Evolutionary conservation across 2,888 invertebrate species (phyloP).

Genomic region (Celastrina argiolus): DNA sequence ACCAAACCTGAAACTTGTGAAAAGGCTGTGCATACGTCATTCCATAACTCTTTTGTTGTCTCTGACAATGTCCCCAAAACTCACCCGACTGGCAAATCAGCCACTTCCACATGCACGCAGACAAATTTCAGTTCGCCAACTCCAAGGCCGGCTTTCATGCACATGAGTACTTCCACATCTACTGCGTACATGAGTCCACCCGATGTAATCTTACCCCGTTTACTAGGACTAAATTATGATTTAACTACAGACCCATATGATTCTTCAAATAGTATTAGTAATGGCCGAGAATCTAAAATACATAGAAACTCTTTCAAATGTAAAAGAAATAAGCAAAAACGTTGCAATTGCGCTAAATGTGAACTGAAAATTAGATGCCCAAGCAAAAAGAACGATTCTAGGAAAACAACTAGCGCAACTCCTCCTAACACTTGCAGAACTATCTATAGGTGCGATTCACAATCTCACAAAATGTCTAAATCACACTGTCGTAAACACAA

Average conservation of each 20-base stretch:
- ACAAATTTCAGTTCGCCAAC: conserved; percentile 54
- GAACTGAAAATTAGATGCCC: not conserved
- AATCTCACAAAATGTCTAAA: conserved; percentile 27
- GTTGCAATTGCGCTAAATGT: conserved; percentile 34
- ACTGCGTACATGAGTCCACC: conserved; percentile 75
- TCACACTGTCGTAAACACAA: conserved; percentile 35
- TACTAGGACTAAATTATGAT: conserved; percentile 43
- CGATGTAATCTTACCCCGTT: conserved; percentile 59
- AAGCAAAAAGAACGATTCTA: not conserved
- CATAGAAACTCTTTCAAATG: not conserved
- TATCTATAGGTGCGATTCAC: conserved; percentile 27
- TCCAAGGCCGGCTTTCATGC: conserved; percentile 53
- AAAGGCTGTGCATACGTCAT: conserved; percentile 44
- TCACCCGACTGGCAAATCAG: conserved; percentile 42
- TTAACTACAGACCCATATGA: conserved; percentile 41
- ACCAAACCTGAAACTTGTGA: conserved; percentile 35
- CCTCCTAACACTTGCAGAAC: conserved; percentile 52
- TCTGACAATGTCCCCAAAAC: conserved; percentile 37
- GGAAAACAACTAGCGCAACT: conserved; percentile 26
- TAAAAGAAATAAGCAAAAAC: conserved; percentile 22
- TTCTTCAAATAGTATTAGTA: conserved; percentile 34
- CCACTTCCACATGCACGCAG: conserved; percentile 62
- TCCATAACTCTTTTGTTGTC: conserved; percentile 40
- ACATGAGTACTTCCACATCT: conserved; percentile 72
- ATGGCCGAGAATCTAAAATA: conserved; percentile 33